Conservation (phyloP, 2,797 vertebrate genomes). For the Myotis planiceps region DNA sequence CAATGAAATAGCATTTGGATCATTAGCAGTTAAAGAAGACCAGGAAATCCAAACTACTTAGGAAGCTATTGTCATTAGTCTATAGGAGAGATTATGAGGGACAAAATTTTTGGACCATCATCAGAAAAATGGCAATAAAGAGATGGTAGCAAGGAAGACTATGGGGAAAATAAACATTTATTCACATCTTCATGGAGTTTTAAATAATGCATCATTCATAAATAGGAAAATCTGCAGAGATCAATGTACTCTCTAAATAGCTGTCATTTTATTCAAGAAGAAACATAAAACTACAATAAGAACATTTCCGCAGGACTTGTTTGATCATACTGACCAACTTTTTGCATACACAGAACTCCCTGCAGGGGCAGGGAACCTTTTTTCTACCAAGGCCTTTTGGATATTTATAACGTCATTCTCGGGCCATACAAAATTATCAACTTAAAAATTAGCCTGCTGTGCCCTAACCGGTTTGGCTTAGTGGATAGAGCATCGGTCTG, state of each 20-base stretch:
- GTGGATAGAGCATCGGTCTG: no score
- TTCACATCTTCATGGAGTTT: not conserved
- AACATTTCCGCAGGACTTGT: not conserved
- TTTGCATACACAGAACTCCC: not conserved
- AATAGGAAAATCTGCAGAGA: not conserved
- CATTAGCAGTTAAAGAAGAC: not conserved
- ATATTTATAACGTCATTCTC: no score
- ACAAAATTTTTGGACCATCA: not conserved
- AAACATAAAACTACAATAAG: not conserved
- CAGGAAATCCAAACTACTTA: not conserved
- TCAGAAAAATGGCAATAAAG: not conserved
- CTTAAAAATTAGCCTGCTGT: no score
- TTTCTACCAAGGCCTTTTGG: no score
- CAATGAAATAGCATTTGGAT: slow-evolving; percentile 10
- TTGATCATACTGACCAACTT: not conserved
- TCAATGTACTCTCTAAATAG: not conserved
- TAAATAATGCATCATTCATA: not conserved
- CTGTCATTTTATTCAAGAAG: not conserved
- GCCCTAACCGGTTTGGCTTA: no score
- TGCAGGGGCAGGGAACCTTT: not conserved
- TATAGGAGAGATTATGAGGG: not conserved
- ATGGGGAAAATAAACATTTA: not conserved
- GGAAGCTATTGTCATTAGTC: not conserved
- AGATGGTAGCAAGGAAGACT: not conserved
- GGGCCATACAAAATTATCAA: no score